These are phyloP conservation scores for Hedya salicella DNA, from an alignment of 2,888 invertebrate species.

Conservation along the genomic window DNA sequence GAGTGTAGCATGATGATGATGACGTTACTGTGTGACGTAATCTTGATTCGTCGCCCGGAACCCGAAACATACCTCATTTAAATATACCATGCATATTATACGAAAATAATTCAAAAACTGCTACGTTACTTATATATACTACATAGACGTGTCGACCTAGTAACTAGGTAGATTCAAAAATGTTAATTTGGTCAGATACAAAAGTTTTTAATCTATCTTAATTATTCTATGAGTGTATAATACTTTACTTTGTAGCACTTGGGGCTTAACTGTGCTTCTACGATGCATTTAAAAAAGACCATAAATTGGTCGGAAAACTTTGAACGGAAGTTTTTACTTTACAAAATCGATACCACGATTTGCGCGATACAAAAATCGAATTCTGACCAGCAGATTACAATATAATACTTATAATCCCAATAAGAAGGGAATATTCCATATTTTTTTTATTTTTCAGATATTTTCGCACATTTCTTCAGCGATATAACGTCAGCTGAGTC, in stretches of 20 bases:
- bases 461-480: not conserved
- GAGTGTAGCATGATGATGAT: too few relatives aligned
- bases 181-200: conserved; percentile 51
- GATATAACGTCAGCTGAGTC: not conserved
- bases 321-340: conserved; percentile 58
- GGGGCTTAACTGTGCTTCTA: conserved; percentile 49
- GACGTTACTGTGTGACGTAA: too few relatives aligned
- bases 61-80: too few relatives aligned
- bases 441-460: not conserved
- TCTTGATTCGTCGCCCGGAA: too few relatives aligned
- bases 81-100: too few relatives aligned
- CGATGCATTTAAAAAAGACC: conserved; percentile 58
- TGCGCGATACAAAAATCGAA: conserved; percentile 23
- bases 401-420: conserved; percentile 5
- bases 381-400: conserved; percentile 44
- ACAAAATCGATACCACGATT: conserved; percentile 46
- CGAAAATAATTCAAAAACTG: conserved; percentile 29
- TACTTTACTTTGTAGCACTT: conserved; percentile 53
- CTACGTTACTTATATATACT: conserved; percentile 28
- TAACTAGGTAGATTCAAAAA: conserved; percentile 38
- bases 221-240: conserved; percentile 46
- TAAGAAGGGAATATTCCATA: conserved; percentile 3
- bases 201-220: conserved; percentile 47
- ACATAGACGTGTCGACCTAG: conserved; percentile 13
- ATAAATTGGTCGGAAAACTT: conserved; percentile 63